A percentile compares a stretch with the other conserved stretches of the same genome.
phyloP scores from a whole-genome alignment of 1,140 invertebrate genomes.

The Adelges cooleyi region DNA sequence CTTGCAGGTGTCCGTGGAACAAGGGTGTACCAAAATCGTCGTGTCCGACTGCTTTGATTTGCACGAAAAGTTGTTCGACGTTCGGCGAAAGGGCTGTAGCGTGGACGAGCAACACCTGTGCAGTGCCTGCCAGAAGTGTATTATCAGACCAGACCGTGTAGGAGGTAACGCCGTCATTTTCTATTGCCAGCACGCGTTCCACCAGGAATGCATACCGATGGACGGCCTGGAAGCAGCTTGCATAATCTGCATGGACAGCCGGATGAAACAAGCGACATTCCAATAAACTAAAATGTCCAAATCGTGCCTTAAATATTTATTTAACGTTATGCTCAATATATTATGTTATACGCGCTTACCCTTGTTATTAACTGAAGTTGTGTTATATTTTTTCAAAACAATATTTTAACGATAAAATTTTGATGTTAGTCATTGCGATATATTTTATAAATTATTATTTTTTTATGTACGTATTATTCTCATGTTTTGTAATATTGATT shows the following conservation, averaged over 20 bases:
- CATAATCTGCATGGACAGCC: conserved; percentile 12
- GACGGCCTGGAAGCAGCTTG: conserved; percentile 2
- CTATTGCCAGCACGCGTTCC: conserved; percentile 81
- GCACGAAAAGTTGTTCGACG: conserved; percentile 64
- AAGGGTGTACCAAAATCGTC: conserved; percentile 78
- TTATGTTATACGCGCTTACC: no score
- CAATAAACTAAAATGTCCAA: no score
- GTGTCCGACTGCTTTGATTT: conserved; percentile 79
- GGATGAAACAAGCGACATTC: background rate
- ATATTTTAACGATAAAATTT: no score
- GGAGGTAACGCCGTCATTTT: conserved; percentile 54
- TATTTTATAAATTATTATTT: no score
- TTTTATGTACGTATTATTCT: no score
- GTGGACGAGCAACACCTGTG: conserved; percentile 44
- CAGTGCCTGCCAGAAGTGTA: conserved; percentile 16
- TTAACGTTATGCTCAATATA: no score
- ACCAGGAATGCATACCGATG: conserved; percentile 63
- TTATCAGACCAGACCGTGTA: background rate
- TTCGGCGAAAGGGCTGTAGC: conserved; percentile 64
- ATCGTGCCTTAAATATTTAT: no score
- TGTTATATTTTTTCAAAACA: no score
- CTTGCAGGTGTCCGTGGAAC: conserved; percentile 71
- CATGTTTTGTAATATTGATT: no score
- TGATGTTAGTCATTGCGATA: no score
- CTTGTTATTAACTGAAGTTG: no score